Conservation (phyloP, 2,113 vertebrate genomes). For the Podarcis muralis region DNA sequence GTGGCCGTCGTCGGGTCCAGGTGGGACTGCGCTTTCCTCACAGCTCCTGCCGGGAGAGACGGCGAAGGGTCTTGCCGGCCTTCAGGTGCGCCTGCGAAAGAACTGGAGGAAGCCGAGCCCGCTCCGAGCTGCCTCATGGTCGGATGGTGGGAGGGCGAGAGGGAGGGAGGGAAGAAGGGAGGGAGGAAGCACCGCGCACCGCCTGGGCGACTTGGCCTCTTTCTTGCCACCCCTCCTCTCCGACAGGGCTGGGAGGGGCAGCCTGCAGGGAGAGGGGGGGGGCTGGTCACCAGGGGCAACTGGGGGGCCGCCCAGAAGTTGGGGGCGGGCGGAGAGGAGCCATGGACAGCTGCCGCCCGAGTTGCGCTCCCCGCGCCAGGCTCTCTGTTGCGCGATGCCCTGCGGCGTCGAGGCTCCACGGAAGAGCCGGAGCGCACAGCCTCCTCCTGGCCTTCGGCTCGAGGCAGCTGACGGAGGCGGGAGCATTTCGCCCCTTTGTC, state of each 20-base stretch:
- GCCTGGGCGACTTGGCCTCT: not conserved
- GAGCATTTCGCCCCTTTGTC: not conserved
- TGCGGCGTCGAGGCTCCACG: not conserved
- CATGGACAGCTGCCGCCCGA: not conserved
- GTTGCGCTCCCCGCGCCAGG: conserved; percentile 16
- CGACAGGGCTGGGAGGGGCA: conserved; percentile 7
- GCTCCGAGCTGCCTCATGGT: conserved; percentile 4
- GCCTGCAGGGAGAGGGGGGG: not conserved
- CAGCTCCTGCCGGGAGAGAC: not conserved
- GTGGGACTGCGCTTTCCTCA: not conserved
- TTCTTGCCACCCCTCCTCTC: not conserved
- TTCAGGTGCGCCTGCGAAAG: not conserved
- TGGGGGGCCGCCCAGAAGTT: not conserved
- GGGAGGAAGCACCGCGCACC: not conserved
- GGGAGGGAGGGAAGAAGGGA: not conserved
- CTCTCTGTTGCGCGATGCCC: conserved; percentile 39
- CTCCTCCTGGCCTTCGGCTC: not conserved
- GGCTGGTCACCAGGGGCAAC: not conserved
- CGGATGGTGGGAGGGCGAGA: not conserved
- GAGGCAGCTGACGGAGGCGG: conserved; percentile 41
- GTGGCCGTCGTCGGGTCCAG: not conserved
- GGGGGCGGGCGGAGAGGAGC: not conserved
- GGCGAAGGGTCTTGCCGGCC: not conserved
- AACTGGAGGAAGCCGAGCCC: not conserved
- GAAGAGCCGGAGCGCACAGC: not conserved